A percentile compares a stretch with the other conserved stretches of the same genome.
phyloP scores from a whole-genome alignment of 2,113 vertebrate species.

The Gavia stellata region DNA sequence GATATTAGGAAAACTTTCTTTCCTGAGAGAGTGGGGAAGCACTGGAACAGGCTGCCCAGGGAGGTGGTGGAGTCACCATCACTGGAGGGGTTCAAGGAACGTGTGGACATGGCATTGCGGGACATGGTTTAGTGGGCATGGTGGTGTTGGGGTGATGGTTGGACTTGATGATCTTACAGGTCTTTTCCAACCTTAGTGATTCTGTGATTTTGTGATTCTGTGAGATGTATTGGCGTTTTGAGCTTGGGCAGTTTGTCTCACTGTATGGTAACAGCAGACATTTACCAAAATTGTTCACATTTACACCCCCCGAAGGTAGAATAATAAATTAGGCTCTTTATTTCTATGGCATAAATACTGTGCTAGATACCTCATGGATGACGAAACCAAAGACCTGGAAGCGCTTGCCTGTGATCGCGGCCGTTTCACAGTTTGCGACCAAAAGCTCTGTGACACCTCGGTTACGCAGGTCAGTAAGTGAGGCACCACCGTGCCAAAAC shows the following conservation, averaged over 20 bases:
- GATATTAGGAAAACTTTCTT: too few relatives aligned
- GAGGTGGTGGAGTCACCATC: too few relatives aligned
- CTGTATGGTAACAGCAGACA: neutral
- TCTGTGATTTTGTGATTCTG: too few relatives aligned
- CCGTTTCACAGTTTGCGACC: neutral
- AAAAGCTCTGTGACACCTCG: neutral
- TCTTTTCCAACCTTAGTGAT: too few relatives aligned
- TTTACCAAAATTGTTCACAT: neutral
- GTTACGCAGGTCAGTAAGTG: neutral
- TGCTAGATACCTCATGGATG: neutral
- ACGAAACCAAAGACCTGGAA: neutral
- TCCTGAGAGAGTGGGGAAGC: too few relatives aligned
- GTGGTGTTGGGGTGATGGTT: too few relatives aligned
- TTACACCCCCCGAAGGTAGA: neutral
- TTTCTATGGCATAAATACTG: neutral
- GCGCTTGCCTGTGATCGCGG: fast-evolving
- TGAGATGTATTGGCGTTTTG: neutral
- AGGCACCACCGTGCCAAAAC: neutral
- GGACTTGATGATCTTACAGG: too few relatives aligned
- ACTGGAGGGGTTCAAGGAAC: too few relatives aligned
- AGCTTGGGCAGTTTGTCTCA: neutral
- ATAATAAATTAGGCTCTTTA: neutral
- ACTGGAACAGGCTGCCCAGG: too few relatives aligned
- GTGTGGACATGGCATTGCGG: too few relatives aligned
- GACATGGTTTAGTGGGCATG: too few relatives aligned